Evolutionary conservation across 2,888 invertebrate genomes (phyloP), one percentile per base, ranked within the genome.

Genomic region (Gari tellinella): DNA sequence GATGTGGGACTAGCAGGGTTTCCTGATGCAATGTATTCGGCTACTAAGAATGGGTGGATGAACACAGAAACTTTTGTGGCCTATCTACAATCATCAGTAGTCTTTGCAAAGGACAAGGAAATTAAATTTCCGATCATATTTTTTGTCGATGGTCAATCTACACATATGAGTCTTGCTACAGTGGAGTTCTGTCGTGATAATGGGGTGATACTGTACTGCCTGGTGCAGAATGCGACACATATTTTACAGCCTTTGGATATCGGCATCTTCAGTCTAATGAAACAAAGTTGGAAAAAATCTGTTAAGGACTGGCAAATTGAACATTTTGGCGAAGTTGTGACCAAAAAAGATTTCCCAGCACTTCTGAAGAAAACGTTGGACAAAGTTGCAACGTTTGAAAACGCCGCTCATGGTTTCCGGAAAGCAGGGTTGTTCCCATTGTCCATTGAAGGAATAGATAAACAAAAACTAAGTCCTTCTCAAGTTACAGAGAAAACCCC

Each of bases 121-220:
- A 56, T 65, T 1, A 19, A 43, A 43, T 38, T 53, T 12, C 66
- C 67, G 12, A 41, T 73, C 15, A 21, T 67, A 3, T 17, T 68
- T 12, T 66, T 66, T 61, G 66, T 73, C 2, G 69, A 73, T 31
- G 73, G 73, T 0, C 78, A 73, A 46, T 66, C 63, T 0, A 73
- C 70, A 12, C 72, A 70, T 43, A 41, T 64, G 52, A 26, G 25
- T 7, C 38, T 67, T 7, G 14, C 41, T 7, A 61, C 67, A 1
- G 53, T 61, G 10, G 23, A 61, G n/a, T 61, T 52, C 37, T 67
- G 72, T 38, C n/a, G 25, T 19, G 48, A 66, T 7, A 58, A 70
- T 48, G 31, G 40, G 1, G 48, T 77, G 12, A 53, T 72, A n/a
- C 38, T 72, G 21, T 66, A 77, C 37, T 72, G 77, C 19, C 46